Conservation (phyloP, 2,888 invertebrate genomes). For the Troilus luridus region DNA sequence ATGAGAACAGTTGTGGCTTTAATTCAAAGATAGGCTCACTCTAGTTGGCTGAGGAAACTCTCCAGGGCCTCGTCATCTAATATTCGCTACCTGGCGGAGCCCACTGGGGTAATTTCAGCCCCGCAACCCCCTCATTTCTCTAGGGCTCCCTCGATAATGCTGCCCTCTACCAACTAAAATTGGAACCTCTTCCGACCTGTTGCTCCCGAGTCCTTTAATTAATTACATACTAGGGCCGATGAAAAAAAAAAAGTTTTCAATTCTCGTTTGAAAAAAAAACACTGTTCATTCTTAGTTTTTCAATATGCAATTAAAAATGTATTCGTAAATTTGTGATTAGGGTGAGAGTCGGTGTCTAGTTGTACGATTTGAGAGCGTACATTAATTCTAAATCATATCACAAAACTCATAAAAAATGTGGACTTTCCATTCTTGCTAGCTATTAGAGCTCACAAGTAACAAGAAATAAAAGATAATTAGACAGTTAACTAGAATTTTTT, state of each 20-base stretch:
- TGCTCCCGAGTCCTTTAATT: slow-evolving; percentile 16
- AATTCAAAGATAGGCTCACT: slow-evolving; percentile 30
- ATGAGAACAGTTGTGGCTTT: neutral
- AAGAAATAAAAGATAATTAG: too few species aligned
- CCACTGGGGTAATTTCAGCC: slow-evolving; percentile 48
- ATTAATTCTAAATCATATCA: neutral
- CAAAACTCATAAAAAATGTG: too few species aligned
- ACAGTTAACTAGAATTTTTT: too few species aligned
- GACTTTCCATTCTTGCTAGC: too few species aligned
- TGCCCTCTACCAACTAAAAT: slow-evolving; percentile 36
- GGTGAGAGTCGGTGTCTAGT: neutral
- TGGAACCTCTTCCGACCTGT: slow-evolving; percentile 41
- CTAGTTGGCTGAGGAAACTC: slow-evolving; percentile 35
- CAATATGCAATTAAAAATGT: slow-evolving; percentile 1
- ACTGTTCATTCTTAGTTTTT: neutral
- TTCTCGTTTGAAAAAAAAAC: neutral
- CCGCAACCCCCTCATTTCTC: slow-evolving; percentile 44
- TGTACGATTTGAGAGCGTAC: neutral
- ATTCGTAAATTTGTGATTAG: neutral
- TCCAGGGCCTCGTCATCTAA: slow-evolving; percentile 37
- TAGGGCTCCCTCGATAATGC: slow-evolving; percentile 50
- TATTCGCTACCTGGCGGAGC: slow-evolving; percentile 46
- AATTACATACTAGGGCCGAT: slow-evolving; percentile 1
- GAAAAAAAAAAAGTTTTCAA: neutral
- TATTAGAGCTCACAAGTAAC: too few species aligned